These are phyloP conservation scores for Misgurnus anguillicaudatus DNA, from an alignment of 2,113 vertebrate genomes.

Conservation along the genomic window DNA sequence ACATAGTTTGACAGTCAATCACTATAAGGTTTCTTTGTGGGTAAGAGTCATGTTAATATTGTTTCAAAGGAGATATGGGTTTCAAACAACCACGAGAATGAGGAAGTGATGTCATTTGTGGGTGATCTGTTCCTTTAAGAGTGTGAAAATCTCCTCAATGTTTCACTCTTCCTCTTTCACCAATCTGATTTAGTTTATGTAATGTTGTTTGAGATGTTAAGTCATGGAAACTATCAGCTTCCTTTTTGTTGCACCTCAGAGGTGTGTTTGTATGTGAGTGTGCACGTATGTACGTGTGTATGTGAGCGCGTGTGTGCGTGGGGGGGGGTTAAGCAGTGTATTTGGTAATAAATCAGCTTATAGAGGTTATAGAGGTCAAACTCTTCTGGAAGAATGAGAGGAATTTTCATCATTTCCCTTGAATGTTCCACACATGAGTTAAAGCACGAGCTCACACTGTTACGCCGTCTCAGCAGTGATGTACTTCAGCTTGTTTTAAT, in stretches of 20 bases:
- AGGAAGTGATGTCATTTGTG: too few relatives aligned
- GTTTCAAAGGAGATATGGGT: too few relatives aligned
- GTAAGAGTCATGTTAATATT: too few relatives aligned
- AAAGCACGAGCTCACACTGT: too few relatives aligned
- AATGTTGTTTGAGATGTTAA: conserved; percentile 34
- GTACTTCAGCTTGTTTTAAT: too few relatives aligned
- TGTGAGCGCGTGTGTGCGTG: neutral
- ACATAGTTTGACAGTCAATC: too few relatives aligned
- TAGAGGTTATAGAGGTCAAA: neutral
- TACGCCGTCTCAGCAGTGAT: too few relatives aligned
- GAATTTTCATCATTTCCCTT: conserved; percentile 56
- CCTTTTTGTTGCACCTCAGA: neutral
- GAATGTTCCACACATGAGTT: conserved; percentile 1
- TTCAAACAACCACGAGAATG: too few relatives aligned
- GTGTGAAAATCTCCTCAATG: neutral
- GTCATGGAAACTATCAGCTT: conserved; percentile 48
- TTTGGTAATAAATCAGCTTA: conserved; percentile 41
- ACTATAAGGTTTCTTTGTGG: too few relatives aligned
- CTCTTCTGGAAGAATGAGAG: conserved; percentile 50
- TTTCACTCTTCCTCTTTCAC: conserved; percentile 8
- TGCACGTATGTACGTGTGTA: neutral
- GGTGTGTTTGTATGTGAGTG: neutral
- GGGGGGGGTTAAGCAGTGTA: too few relatives aligned
- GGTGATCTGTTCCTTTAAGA: too few relatives aligned
- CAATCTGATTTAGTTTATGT: conserved; percentile 47